phyloP scores from a whole-genome alignment of 35 echinoderm and acorn worm species.

The Stichopus chloronotus region DNA sequence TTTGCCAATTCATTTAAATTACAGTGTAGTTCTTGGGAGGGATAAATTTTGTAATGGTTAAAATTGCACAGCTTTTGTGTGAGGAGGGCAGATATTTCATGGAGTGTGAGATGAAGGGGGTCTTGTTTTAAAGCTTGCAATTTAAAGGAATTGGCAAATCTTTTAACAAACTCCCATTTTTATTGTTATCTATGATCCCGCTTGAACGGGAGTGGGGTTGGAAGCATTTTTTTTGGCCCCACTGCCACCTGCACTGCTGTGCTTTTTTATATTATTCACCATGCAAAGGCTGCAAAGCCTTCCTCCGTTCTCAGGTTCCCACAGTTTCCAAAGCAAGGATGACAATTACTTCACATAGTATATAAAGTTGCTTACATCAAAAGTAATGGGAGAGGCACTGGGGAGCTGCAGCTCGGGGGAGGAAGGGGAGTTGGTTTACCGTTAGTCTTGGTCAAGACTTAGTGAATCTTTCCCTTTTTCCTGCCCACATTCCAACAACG shows the following conservation, averaged over 20 bases:
- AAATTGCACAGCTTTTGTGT: constrained; percentile 8
- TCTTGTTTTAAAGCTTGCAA: constrained; percentile 11
- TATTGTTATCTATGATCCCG: constrained; percentile 4
- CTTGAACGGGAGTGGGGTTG: constrained; percentile 1
- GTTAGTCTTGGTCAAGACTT: no score
- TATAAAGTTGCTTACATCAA: constrained; percentile 21
- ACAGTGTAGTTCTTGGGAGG: constrained; percentile 7
- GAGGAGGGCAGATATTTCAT: constrained; percentile 7
- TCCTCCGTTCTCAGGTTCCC: constrained; percentile 8
- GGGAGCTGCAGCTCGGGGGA: constrained; percentile 17
- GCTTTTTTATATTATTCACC: constrained; percentile 2
- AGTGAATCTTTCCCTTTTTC: no score
- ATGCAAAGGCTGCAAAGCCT: constrained; percentile 11
- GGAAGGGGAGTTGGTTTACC: no score
- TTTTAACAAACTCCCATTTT: not conserved
- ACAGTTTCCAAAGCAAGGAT: constrained; percentile 18
- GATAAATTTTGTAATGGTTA: constrained; percentile 3
- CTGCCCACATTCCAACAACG: no score
- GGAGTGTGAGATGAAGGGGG: not conserved
- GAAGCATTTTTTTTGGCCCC: not conserved
- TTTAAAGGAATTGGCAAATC: not conserved
- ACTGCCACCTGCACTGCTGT: constrained; percentile 5
- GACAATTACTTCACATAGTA: not conserved
- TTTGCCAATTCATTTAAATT: constrained; percentile 3
- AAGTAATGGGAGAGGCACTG: not conserved